Conservation (phyloP, 2,113 vertebrate genomes). For the Arothron firmamentum region DNA sequence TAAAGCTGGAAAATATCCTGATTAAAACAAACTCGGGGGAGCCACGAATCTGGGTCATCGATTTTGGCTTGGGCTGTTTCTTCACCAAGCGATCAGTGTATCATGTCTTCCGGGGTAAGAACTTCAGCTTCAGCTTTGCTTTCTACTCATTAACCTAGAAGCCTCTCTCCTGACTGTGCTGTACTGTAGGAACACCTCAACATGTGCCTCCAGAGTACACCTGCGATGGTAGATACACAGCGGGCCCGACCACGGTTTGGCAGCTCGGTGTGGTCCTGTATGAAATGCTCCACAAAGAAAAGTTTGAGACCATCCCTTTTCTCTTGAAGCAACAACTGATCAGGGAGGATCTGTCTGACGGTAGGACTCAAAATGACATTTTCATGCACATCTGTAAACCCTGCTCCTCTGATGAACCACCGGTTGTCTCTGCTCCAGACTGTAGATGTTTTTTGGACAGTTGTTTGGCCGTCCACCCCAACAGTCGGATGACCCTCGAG, state of each 20-base stretch:
- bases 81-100: neutral
- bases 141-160: neutral
- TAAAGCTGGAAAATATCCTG: slow-evolving; percentile 17
- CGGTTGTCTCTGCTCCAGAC: neutral
- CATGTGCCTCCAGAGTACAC: slow-evolving; percentile 15
- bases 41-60: neutral
- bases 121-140: neutral
- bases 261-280: slow-evolving; percentile 19
- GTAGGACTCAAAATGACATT: neutral
- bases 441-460: neutral
- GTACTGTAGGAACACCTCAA: neutral
- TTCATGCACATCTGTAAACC: too few species aligned
- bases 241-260: slow-evolving; percentile 21
- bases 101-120: slow-evolving; percentile 10
- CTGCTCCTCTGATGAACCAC: neutral
- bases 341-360: neutral
- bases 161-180: neutral
- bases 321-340: neutral
- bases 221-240: neutral
- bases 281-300: neutral
- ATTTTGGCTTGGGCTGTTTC: slow-evolving; percentile 32
- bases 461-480: neutral
- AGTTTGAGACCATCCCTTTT: neutral
- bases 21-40: neutral
- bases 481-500: too few species aligned